Base-by-base conservation (phyloP, 2,797 vertebrate species). In the Orientallactaga sibirica region DNA sequence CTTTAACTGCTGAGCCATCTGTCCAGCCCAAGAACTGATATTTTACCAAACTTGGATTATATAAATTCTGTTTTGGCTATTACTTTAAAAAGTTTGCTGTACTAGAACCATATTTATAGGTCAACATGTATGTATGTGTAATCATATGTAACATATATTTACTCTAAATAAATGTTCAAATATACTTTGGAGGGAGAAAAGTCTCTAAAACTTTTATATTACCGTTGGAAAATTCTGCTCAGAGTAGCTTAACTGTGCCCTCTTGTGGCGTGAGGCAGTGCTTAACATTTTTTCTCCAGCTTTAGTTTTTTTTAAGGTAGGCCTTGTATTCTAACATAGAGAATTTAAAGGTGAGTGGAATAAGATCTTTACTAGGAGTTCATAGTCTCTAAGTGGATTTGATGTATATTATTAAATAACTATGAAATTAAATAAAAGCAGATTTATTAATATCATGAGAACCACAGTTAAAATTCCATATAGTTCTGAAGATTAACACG, bases 191-290 rank as follows among this genome's bases (percentile, higher is more conserved):
- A 68, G 29, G 48, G n/a, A 41, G 74, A 89, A 77, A 93, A 81
- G 4, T 8, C 15, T 76, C 52, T 89, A 48, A 93, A 96, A 55
- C 43, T 58, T 77, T 33, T 29, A 33, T 75, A 62, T 29, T 16
- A 33, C 25, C 11, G 8, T 33, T 37, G 9, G 25, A 2, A 5
- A 85, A 84, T 19, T 79, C 22, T 55, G 52, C 14, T 2, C 85
- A 74, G 29, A 93, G 41, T 93, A 61, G 97, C 96, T 90, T 94
- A 64, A 93, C 74, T 3, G 2, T 91, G 96, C 95, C 93, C 74
- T 27, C 97, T 89, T 84, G 96, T 97, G 97, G 90, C 58, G 0
- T 10, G 3, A 66, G 80, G 68, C 12, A 14, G 24, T 75, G 87
- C n/a, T 71, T 24, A 79, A 85, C 22, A 52, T 92, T 93, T 94